A percentile compares a stretch with the other conserved stretches of the same genome.
Evolutionary conservation across 2,113 vertebrate species (phyloP).

Genomic region (Varanus salvator): DNA sequence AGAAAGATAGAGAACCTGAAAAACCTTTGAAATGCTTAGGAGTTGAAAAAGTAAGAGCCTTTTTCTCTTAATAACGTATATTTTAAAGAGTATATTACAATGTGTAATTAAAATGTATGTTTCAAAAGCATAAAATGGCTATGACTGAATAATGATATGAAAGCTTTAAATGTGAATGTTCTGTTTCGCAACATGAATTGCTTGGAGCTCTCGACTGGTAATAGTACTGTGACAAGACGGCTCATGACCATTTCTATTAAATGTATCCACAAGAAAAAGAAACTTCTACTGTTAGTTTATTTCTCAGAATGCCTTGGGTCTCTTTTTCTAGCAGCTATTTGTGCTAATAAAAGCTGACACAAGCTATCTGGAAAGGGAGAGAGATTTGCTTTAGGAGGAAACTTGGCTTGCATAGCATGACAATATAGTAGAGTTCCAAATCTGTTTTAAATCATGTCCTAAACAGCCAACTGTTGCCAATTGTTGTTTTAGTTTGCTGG

Average conservation of each 20-base stretch:
- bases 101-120: neutral
- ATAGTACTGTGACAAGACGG: neutral
- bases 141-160: neutral
- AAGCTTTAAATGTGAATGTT: neutral
- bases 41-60: conserved; percentile 78
- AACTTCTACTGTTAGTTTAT: neutral
- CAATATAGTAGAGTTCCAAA: neutral
- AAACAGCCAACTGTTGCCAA: neutral
- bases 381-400: neutral
- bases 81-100: neutral
- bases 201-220: neutral
- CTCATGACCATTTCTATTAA: neutral
- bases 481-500: conserved; percentile 8
- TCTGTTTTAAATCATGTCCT: neutral
- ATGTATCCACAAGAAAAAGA: neutral
- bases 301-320: neutral
- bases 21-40: conserved; percentile 78
- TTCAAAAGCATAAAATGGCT: neutral
- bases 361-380: neutral
- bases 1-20: conserved; percentile 87
- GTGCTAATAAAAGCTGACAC: neutral
- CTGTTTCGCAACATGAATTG: neutral
- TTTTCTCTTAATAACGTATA: neutral
- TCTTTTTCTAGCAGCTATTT: neutral
- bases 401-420: neutral